These are phyloP conservation scores for Cryptotis parvus DNA, from an alignment of 2,113 vertebrate genomes.

Conservation along the genomic window DNA sequence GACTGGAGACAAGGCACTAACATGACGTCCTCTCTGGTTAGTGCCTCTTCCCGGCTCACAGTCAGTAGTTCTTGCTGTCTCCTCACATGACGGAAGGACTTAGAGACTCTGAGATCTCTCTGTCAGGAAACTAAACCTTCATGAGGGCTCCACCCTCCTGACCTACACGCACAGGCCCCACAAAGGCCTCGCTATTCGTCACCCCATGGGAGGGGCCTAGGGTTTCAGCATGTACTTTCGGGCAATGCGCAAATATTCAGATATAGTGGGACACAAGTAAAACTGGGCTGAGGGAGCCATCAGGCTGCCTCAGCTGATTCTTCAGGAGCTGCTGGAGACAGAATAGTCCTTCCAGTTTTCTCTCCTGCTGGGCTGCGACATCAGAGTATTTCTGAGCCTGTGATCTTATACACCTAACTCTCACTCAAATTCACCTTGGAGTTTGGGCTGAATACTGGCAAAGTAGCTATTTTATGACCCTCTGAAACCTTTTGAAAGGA, in stretches of 20 bases:
- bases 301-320: background rate
- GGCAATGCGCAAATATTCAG: no score
- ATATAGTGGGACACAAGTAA: background rate
- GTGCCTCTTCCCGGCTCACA: background rate
- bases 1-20: background rate
- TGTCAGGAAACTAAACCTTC: background rate
- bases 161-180: no score
- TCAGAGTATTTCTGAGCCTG: background rate
- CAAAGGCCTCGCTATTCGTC: background rate
- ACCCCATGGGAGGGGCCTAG: background rate
- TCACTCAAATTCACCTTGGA: background rate
- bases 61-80: background rate
- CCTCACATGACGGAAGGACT: background rate
- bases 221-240: background rate
- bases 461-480: background rate
- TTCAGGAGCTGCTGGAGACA: background rate
- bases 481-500: background rate
- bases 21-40: background rate
- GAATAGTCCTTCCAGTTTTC: background rate
- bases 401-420: background rate
- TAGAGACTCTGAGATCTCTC: background rate
- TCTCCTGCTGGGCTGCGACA: background rate
- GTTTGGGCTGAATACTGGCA: background rate
- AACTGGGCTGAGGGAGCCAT: background rate
- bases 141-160: background rate